Evolutionary conservation across 2,797 vertebrate species (phyloP).

Genomic region (Triplophysa bombifrons): DNA sequence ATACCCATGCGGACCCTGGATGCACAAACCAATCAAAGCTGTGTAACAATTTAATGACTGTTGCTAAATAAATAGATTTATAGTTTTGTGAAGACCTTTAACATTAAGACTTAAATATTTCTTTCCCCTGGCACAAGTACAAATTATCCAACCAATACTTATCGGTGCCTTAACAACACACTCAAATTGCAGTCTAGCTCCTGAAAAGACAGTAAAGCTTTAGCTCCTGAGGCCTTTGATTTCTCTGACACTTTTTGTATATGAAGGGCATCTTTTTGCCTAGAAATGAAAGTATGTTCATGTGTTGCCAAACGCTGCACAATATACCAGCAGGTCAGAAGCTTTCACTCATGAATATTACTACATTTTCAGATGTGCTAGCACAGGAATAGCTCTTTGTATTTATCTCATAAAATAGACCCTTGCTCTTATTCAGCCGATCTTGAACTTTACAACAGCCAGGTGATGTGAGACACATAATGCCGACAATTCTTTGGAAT

Average conservation of each 20-base stretch:
- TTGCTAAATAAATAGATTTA: conserved; percentile 54
- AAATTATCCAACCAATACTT: conserved; percentile 65
- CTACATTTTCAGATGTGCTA: conserved; percentile 37
- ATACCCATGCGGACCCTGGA: conserved; percentile 25
- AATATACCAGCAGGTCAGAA: conserved; percentile 22
- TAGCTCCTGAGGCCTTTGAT: conserved; percentile 50
- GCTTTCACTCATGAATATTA: conserved; percentile 4
- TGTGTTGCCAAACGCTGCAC: conserved; percentile 56
- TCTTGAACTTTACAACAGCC: conserved; percentile 3
- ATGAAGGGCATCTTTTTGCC: conserved; percentile 51
- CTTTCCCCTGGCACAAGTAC: conserved; percentile 58
- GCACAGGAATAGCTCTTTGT: conserved; percentile 38
- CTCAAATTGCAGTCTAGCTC: conserved; percentile 66
- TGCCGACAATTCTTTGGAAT: conserved; percentile 26
- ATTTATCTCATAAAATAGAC: conserved; percentile 21
- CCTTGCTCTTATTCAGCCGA: conserved; percentile 14
- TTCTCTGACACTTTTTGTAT: conserved; percentile 47
- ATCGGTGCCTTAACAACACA: conserved; percentile 62
- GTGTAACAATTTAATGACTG: conserved; percentile 47
- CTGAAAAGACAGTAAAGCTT: conserved; percentile 50
- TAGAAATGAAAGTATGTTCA: conserved; percentile 56
- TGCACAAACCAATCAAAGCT: conserved; percentile 44
- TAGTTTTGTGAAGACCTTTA: conserved; percentile 55
- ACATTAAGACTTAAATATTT: conserved; percentile 62
- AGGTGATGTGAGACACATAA: not conserved